These are phyloP conservation scores for Pardosa pseudoannulata DNA, from an alignment of 2,888 invertebrate genomes.

Conservation along the genomic window DNA sequence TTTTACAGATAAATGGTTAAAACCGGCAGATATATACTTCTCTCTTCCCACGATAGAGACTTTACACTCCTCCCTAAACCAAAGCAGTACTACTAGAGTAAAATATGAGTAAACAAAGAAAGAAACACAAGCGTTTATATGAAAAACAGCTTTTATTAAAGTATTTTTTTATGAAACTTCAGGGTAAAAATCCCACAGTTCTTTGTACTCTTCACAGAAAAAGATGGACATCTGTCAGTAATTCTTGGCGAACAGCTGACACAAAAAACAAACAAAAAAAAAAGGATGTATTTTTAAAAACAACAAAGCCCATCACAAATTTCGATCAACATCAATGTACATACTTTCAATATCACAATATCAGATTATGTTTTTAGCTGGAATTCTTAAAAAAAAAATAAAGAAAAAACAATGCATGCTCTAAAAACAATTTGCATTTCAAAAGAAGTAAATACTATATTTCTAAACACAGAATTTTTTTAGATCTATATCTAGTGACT, in stretches of 20 bases:
- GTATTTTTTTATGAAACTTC: conserved; percentile 69
- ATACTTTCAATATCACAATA: conserved; percentile 48
- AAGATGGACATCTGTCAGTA: conserved; percentile 59
- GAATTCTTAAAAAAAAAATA: conserved; percentile 45
- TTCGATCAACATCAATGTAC: conserved; percentile 28
- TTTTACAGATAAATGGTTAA: no score
- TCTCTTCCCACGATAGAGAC: no score
- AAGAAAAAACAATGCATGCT: conserved; percentile 18
- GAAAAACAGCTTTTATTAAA: conserved; percentile 70
- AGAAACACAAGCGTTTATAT: conserved; percentile 18
- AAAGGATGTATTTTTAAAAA: conserved; percentile 1
- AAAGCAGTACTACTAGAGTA: no score
- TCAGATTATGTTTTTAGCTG: conserved; percentile 35
- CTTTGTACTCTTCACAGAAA: conserved; percentile 70
- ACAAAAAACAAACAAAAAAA: no score
- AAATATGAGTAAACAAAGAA: no score
- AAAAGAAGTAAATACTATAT: conserved; percentile 23
- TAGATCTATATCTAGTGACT: conserved; percentile 24
- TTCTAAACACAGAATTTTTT: conserved; percentile 11
- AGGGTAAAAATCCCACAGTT: conserved; percentile 55
- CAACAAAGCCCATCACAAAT: conserved; percentile 31
- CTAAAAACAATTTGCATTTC: conserved; percentile 23
- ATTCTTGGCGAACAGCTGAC: conserved; percentile 27
- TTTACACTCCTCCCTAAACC: no score
- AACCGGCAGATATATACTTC: no score